Percentiles rank a stretch among this genome's conserved stretches.
Conservation (phyloP, 2,113 vertebrate species). For the Ochotona princeps region DNA sequence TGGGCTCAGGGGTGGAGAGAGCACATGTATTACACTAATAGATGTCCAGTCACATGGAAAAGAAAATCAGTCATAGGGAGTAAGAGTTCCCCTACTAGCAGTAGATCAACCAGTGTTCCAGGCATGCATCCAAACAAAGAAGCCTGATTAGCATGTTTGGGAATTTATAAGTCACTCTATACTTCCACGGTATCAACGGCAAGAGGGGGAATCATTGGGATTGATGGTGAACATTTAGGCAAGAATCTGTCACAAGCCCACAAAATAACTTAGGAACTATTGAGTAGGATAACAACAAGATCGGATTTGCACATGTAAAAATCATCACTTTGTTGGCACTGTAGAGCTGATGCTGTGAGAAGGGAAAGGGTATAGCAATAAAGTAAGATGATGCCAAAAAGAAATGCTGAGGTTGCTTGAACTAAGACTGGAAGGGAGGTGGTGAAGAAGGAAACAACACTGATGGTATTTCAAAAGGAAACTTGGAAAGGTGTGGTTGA, state of each 20-base stretch:
- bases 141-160: neutral
- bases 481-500: neutral
- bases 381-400: neutral
- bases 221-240: neutral
- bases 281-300: neutral
- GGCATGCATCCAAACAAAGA: neutral
- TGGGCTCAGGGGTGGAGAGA: neutral
- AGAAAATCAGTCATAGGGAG: neutral
- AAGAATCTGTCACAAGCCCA: slow-evolving; percentile 8
- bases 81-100: neutral
- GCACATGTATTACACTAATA: neutral
- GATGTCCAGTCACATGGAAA: neutral
- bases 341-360: neutral
- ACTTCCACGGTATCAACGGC: neutral
- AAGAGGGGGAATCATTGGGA: neutral
- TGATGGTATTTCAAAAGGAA: slow-evolving; percentile 7
- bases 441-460: neutral
- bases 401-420: neutral
- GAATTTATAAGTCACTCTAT: slow-evolving; percentile 31
- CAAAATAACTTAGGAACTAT: slow-evolving; percentile 8
- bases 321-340: neutral
- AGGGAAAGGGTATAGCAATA: neutral
- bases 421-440: neutral
- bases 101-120: neutral
- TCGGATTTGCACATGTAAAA: slow-evolving; percentile 1